phyloP scores from a whole-genome alignment of 2,888 invertebrate genomes.

The Yponomeuta malinellus region DNA sequence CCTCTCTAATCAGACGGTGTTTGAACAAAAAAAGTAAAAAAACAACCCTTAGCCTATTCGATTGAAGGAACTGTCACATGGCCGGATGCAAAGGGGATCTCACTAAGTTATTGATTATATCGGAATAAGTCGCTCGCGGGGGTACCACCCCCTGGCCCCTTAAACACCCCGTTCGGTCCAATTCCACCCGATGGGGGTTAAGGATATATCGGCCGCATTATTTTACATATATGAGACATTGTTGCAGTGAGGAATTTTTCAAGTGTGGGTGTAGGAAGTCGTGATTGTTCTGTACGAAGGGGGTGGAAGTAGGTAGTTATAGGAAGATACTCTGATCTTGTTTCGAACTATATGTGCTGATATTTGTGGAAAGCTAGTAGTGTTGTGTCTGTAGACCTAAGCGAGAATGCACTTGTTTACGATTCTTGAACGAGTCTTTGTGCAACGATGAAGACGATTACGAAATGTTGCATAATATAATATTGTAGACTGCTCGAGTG shows the following conservation, averaged over 20 bases:
- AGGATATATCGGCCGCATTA: slow-evolving; percentile 72
- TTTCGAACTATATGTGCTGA: not conserved
- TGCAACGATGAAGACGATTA: not conserved
- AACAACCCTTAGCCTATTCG: slow-evolving; percentile 58
- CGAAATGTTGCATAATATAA: not conserved
- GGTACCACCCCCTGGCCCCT: slow-evolving; percentile 41
- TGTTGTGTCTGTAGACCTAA: not conserved
- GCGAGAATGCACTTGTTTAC: not conserved
- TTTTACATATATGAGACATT: slow-evolving; percentile 74
- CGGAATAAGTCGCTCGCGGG: slow-evolving; percentile 71
- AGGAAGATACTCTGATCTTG: not conserved
- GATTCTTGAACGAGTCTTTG: not conserved
- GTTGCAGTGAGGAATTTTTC: slow-evolving; percentile 63
- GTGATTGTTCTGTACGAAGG: slow-evolving; percentile 7
- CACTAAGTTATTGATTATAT: slow-evolving; percentile 77
- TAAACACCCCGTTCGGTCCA: slow-evolving; percentile 15
- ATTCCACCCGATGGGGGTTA: slow-evolving; percentile 43
- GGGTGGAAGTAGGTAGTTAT: slow-evolving; percentile 9
- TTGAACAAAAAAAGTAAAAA: slow-evolving; percentile 67
- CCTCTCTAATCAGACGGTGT: slow-evolving; percentile 69
- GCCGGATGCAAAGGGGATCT: slow-evolving; percentile 75
- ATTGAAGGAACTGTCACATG: slow-evolving; percentile 72
- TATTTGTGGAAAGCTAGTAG: not conserved
- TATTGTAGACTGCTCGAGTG: not conserved
- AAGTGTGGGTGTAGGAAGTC: slow-evolving; percentile 30